Evolutionary conservation across 2,888 invertebrate species (phyloP), one percentile per base, ranked within the genome.

Genomic region (Panzeria rudis): DNA sequence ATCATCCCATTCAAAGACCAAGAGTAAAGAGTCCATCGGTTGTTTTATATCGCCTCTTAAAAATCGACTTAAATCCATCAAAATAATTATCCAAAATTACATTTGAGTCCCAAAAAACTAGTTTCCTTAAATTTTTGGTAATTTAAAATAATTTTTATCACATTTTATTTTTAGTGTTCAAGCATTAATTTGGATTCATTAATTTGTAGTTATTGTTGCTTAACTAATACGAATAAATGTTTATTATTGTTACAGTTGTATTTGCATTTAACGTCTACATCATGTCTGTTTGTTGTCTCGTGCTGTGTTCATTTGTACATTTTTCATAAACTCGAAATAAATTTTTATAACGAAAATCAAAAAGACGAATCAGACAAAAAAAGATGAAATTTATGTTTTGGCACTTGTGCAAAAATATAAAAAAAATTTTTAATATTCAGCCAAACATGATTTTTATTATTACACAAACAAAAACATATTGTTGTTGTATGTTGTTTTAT

Each of bases 201-300:
- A 41, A 4, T 38, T 56, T 38, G 54, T 29, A 15, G 38, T 59
- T 59, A 59, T 68, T 68, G 17, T 17, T 61, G 20, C 61, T 77
- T 11, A 66, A 66, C 64, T 56, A 76, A 54, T 25, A 35, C n/a
- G 32, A 59, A 35, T 73, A 20, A n/a, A 41, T 69, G 20, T 71
- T 64, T 54, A 15, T 41, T 47, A 7, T 47, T 62, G 35, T 50
- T 62, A 17, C 23, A 47, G 20, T 61, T 50, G 23, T 52, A 44
- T 59, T 69, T 69, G 69, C 75, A 76, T 20, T 81, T 54, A 54
- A 62, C 78, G 73, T 84, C 81, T 77, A 69, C 73, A 61, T 62
- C 64, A 76, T 72, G 66, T 81, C 62, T 73, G 56, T 81, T 81
- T 64, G 68, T 73, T 85, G 84, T 85, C 84, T 85, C 84, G 84